phyloP scores from a whole-genome alignment of 2,888 invertebrate genomes.

The Dioctria rufipes region DNA sequence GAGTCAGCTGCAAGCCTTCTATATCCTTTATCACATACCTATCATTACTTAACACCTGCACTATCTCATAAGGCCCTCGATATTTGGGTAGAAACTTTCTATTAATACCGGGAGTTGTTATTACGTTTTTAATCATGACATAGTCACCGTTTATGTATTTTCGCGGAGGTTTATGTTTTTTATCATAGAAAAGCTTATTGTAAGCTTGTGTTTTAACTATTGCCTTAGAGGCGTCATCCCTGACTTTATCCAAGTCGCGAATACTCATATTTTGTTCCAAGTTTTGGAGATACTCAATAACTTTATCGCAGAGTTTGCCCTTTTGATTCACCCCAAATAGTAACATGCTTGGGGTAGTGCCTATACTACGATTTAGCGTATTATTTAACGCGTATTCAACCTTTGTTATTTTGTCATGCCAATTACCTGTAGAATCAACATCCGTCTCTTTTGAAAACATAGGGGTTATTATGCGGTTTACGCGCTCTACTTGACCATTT shows the following conservation, averaged over 20 bases:
- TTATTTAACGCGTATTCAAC: slow-evolving; percentile 62
- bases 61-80: slow-evolving; percentile 60
- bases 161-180: slow-evolving; percentile 60
- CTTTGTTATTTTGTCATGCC: slow-evolving; percentile 57
- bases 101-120: slow-evolving; percentile 59
- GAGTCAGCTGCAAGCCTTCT: background rate
- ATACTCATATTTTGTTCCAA: background rate
- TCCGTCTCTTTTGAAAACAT: too few species aligned
- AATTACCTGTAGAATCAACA: slow-evolving; percentile 14
- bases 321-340: slow-evolving; percentile 63
- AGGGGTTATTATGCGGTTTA: too few species aligned
- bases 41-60: slow-evolving; percentile 58
- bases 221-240: slow-evolving; percentile 54
- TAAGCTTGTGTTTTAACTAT: slow-evolving; percentile 61
- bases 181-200: slow-evolving; percentile 62
- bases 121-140: slow-evolving; percentile 60
- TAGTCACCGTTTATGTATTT: slow-evolving; percentile 60
- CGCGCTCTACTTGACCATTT: too few species aligned
- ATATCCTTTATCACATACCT: slow-evolving; percentile 60
- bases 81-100: slow-evolving; percentile 62
- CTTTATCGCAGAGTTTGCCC: slow-evolving; percentile 50
- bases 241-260: slow-evolving; percentile 43
- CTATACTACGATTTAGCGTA: slow-evolving; percentile 61
- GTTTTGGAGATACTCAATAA: slow-evolving; percentile 11
- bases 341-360: slow-evolving; percentile 61